Evolutionary conservation across 2,888 invertebrate species (phyloP), one percentile per base, ranked within the genome.

Genomic region (Hypolimnas misippus): DNA sequence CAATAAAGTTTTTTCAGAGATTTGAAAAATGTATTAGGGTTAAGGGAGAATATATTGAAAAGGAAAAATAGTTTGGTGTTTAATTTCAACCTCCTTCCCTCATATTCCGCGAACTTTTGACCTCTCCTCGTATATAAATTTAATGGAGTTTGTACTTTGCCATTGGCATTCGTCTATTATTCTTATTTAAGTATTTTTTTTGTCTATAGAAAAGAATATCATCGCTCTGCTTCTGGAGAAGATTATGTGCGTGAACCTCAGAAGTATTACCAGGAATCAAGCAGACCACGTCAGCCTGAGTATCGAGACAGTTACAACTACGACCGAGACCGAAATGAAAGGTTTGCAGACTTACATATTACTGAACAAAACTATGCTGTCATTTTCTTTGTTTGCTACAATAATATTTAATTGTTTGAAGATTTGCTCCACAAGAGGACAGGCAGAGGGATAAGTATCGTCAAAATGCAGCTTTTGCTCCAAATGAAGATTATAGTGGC

Each of bases 251-350:
- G 86, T 53, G 85, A 86, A 68, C 84, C 87, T 8, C 87, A 89
- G 69, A 77, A 90, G 6, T 92, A 90, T 70, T 91, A 92, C 67
- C 74, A 90, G 12, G 90, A 89, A 10, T 89, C 90, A 29, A 91
- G 89, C 70, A 91, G 89, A 68, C n/a, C 46, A n/a, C 90, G 89
- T 61, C 80, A 82, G 55, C 78, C 74, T 44, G 81, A 81, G 1
- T 83, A 86, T 70, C 75, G 76, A 50, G 75, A 80, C 29, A 82
- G 80, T 58, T 83, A 85, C 61, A 81, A 77, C 19, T 84, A 82
- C 76, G 79, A 84, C 8, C 74, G 82, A 49, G 82, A 83, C 38
- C 81, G 77, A 29, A 81, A 77, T 75, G 81, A 86, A 57, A 88
- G 89, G 89, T 89, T 14, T 10, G 19, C 0, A 8, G 12, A 0